A percentile compares a stretch with the other conserved stretches of the same genome.
phyloP scores from a whole-genome alignment of 2,113 vertebrate genomes.

The Rafetus swinhoei region DNA sequence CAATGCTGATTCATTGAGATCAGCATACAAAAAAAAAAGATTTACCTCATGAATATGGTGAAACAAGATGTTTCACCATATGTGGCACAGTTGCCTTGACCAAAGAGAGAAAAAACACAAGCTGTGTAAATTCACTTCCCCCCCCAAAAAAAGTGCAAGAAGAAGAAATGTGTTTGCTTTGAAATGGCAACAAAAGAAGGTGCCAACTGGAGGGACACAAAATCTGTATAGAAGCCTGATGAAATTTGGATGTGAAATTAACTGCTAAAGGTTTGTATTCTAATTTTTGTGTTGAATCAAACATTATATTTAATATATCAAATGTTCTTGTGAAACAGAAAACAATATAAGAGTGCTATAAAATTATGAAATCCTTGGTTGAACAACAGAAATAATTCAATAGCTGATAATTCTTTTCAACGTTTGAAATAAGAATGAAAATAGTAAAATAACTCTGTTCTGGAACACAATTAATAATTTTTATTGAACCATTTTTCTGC shows the following conservation, averaged over 20 bases:
- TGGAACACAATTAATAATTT: not conserved
- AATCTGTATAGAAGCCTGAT: not conserved
- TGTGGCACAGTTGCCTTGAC: not conserved
- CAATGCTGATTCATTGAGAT: not conserved
- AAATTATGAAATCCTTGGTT: not conserved
- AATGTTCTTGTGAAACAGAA: not conserved
- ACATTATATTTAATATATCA: accelerated
- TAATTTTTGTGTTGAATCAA: not conserved
- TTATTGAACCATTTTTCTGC: not conserved
- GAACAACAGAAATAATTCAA: not conserved
- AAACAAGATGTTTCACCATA: not conserved
- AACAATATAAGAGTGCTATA: accelerated
- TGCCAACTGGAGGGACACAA: not conserved
- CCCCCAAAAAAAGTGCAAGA: not conserved
- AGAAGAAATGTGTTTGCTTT: not conserved
- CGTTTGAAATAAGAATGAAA: not conserved
- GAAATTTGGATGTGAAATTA: not conserved
- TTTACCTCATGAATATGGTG: not conserved
- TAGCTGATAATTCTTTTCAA: not conserved
- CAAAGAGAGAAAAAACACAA: not conserved
- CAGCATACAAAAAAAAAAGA: not conserved
- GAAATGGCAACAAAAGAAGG: not conserved
- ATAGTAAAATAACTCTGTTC: accelerated
- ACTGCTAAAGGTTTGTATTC: accelerated
- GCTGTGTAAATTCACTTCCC: not conserved